Percentiles rank a stretch among this genome's conserved stretches.
Evolutionary conservation across 2,797 vertebrate genomes (phyloP).

Genomic region (Tokudaia muenninki): DNA sequence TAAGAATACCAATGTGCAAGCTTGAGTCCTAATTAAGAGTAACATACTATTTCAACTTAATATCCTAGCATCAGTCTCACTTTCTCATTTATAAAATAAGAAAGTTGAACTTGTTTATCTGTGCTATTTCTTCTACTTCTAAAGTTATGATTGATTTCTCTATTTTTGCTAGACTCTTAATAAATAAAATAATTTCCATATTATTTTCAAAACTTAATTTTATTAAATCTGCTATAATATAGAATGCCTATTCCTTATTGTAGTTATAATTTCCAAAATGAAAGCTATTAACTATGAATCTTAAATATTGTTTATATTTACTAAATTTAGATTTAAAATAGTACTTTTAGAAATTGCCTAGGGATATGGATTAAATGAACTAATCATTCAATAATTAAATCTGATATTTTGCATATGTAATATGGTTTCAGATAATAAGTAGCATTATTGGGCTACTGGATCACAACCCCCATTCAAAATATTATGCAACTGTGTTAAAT

Average conservation of each 20-base stretch:
- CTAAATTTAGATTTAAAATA: not conserved
- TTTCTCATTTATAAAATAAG: conserved; percentile 7
- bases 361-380: not conserved
- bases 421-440: not conserved
- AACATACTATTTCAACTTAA: conserved; percentile 13
- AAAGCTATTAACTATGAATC: not conserved
- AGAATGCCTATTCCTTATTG: not conserved
- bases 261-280: not conserved
- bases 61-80: not conserved
- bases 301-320: conserved; percentile 31
- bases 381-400: not conserved
- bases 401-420: not conserved
- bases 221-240: not conserved
- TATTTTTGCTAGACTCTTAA: not conserved
- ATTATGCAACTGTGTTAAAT: not conserved
- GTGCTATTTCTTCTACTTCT: not conserved
- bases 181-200: not conserved
- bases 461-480: not conserved
- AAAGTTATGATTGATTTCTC: not conserved
- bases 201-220: not conserved
- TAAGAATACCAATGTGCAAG: not conserved
- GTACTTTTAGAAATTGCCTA: not conserved
- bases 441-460: not conserved
- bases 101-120: not conserved
- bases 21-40: not conserved